Percentiles rank a stretch among this genome's conserved stretches.
phyloP scores from a whole-genome alignment of 2,888 invertebrate genomes.

The Ryuthela nishihirai region DNA sequence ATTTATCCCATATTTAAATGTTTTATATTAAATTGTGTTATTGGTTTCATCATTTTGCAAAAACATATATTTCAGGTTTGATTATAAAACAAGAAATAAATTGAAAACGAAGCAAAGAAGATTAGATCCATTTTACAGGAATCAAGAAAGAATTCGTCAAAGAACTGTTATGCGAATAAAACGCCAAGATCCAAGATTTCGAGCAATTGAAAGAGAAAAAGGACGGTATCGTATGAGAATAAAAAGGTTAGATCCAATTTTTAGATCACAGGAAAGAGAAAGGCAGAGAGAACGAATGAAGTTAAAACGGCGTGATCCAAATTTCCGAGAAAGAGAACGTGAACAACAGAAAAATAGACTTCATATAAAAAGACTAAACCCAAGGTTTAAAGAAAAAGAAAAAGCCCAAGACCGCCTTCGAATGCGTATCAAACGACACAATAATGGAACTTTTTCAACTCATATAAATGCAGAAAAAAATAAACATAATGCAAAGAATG shows the following conservation, averaged over 20 bases:
- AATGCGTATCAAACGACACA: constrained; percentile 18
- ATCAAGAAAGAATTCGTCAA: constrained; percentile 30
- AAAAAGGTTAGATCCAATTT: constrained; percentile 24
- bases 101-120: constrained; percentile 25
- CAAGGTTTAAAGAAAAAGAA: constrained; percentile 24
- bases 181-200: constrained; percentile 29
- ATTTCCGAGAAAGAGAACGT: constrained; percentile 24
- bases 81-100: constrained; percentile 31
- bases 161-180: constrained; percentile 28
- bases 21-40: not conserved
- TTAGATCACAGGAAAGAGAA: constrained; percentile 27
- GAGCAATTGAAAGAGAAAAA: constrained; percentile 28
- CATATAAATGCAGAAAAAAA: constrained; percentile 5
- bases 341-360: constrained; percentile 26
- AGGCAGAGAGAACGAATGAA: constrained; percentile 30
- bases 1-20: too few relatives aligned
- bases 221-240: constrained; percentile 24
- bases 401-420: constrained; percentile 14
- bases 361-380: constrained; percentile 22
- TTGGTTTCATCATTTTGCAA: not conserved
- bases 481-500: constrained; percentile 6
- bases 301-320: constrained; percentile 27
- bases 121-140: constrained; percentile 18
- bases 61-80: constrained; percentile 10
- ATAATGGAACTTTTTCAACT: constrained; percentile 8